Conservation (phyloP, 2,797 vertebrate genomes). For the Macroramphosus scolopax region DNA sequence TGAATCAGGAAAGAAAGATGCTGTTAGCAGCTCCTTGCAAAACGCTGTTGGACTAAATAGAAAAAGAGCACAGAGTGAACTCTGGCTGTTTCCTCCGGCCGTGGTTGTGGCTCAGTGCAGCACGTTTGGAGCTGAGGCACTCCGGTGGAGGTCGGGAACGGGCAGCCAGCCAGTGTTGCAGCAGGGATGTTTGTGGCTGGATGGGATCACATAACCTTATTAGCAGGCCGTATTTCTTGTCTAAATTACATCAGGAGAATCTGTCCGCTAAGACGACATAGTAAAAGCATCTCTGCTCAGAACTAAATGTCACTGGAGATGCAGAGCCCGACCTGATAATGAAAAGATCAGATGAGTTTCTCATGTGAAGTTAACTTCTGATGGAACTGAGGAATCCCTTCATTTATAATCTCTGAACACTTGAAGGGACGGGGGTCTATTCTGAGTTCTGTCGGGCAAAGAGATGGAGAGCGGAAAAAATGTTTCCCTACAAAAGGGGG, state of each 20-base stretch:
- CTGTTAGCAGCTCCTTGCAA: conserved; percentile 49
- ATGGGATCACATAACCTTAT: conserved; percentile 63
- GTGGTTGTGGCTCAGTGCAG: conserved; percentile 23
- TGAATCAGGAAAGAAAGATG: conserved; percentile 37
- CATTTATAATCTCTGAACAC: too few species aligned
- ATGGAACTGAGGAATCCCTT: conserved; percentile 9
- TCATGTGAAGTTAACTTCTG: conserved; percentile 13
- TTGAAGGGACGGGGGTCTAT: too few species aligned
- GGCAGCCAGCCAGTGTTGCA: conserved; percentile 48
- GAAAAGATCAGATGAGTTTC: conserved; percentile 31
- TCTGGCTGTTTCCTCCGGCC: too few species aligned
- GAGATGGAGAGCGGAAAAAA: too few species aligned
- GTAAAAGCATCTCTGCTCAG: too few species aligned
- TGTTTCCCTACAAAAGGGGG: conserved; percentile 38
- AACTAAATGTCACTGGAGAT: conserved; percentile 27
- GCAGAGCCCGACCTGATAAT: conserved; percentile 23
- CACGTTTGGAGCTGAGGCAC: conserved; percentile 32
- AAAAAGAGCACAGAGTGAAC: conserved; percentile 31
- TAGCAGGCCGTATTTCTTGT: conserved; percentile 63
- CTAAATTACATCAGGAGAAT: conserved; percentile 80
- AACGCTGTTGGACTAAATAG: conserved; percentile 44
- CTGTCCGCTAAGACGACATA: conserved; percentile 62
- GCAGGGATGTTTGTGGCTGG: conserved; percentile 55
- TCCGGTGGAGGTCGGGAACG: conserved; percentile 33
- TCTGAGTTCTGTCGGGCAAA: too few species aligned